Conservation (phyloP, 30 jellyfish, hydroid and myxozoan species). For the Pseudorhiza aurosa region DNA sequence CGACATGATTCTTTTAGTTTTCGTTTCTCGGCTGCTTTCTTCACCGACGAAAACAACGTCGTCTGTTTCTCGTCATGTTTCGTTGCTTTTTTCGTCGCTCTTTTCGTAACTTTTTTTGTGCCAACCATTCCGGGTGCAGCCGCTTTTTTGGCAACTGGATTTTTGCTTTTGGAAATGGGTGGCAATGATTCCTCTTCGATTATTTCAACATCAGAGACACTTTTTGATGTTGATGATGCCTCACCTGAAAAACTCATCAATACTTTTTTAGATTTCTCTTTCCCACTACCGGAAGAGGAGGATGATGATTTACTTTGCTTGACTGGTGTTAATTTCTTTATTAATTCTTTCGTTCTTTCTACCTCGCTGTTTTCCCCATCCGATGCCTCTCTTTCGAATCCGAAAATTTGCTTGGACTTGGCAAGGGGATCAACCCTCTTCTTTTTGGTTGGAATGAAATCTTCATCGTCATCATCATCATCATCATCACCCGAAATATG, state of each 20-base stretch:
- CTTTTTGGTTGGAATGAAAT: conserved; percentile 30
- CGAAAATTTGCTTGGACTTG: background rate
- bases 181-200: conserved; percentile 50
- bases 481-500: conserved; percentile 43
- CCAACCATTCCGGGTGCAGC: background rate
- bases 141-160: background rate
- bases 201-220: conserved; percentile 6
- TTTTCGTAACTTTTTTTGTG: conserved; percentile 22
- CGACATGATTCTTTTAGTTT: background rate
- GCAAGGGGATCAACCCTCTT: background rate
- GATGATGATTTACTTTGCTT: conserved; percentile 38
- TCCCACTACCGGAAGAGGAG: background rate
- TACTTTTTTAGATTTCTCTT: background rate
- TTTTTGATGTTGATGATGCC: background rate
- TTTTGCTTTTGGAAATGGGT: conserved; percentile 26
- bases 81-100: conserved; percentile 20
- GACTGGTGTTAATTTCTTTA: conserved; percentile 77
- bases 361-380: conserved; percentile 84
- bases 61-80: conserved; percentile 19
- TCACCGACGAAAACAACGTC: conserved; percentile 46
- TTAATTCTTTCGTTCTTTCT: conserved; percentile 78
- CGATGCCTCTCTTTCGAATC: conserved; percentile 27
- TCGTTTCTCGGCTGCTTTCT: conserved; percentile 35
- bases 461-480: conserved; percentile 48
- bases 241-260: background rate